A percentile compares a stretch with the other conserved stretches of the same genome.
These are phyloP conservation scores for Pundamilia nyererei DNA, from an alignment of 2,113 vertebrate species.

Conservation along the genomic window DNA sequence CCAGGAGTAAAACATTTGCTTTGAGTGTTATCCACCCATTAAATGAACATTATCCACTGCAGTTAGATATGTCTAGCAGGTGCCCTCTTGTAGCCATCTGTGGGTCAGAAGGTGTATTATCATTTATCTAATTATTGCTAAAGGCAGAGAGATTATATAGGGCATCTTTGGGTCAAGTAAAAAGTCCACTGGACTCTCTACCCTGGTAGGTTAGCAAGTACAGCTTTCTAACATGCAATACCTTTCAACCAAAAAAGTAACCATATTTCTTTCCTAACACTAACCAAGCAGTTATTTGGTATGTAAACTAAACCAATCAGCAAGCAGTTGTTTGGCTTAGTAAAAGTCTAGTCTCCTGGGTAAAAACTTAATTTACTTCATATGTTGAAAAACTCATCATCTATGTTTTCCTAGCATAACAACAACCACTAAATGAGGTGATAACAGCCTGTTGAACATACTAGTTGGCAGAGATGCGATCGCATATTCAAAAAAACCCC, in stretches of 20 bases:
- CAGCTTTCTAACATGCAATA: not conserved
- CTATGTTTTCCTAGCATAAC: not conserved
- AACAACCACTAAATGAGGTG: not conserved
- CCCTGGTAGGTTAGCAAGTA: not conserved
- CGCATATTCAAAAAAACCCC: fast-evolving
- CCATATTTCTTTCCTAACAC: not conserved
- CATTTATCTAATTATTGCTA: not conserved
- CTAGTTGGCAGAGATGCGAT: not conserved
- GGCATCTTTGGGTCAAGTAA: not conserved
- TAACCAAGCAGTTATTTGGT: not conserved
- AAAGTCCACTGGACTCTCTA: not conserved
- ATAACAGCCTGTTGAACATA: not conserved
- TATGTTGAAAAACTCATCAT: not conserved
- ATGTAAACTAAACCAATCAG: not conserved
- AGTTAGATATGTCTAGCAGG: not conserved
- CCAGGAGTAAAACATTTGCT: not conserved
- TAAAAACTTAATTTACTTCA: not conserved
- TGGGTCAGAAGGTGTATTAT: not conserved
- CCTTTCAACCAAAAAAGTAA: not conserved
- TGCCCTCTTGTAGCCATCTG: not conserved
- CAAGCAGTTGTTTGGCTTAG: not conserved
- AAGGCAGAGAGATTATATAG: not conserved
- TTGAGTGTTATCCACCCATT: not conserved
- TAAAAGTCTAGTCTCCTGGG: not conserved
- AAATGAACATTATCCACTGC: not conserved